phyloP scores from a whole-genome alignment of 2,888 invertebrate genomes.

The Macrophya annulata region DNA sequence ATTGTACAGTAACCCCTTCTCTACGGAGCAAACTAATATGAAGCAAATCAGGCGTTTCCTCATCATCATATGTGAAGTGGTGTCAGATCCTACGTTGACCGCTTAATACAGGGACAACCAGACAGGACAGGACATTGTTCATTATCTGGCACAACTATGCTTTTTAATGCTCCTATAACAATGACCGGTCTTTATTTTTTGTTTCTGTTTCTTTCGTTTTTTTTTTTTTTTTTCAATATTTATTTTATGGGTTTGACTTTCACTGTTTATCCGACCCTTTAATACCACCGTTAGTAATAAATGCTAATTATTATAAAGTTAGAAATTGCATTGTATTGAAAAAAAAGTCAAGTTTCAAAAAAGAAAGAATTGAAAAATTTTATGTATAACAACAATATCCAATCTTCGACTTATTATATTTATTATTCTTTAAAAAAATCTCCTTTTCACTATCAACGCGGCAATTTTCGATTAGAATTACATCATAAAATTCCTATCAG shows the following conservation, averaged over 20 bases:
- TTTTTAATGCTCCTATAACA: constrained; percentile 53
- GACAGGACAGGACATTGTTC: constrained; percentile 77
- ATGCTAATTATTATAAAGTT: background rate
- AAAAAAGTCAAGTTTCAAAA: background rate
- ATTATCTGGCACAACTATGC: constrained; percentile 69
- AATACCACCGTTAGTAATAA: background rate
- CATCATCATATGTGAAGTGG: constrained; percentile 74
- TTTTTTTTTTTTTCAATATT: too few species aligned
- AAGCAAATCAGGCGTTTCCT: constrained; percentile 76
- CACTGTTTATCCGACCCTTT: background rate
- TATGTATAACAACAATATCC: background rate
- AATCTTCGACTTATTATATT: too few species aligned
- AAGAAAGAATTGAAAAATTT: background rate
- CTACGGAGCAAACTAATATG: constrained; percentile 42
- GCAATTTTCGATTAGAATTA: background rate
- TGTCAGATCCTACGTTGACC: constrained; percentile 71
- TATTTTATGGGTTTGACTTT: constrained; percentile 30
- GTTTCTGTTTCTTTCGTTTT: too few species aligned
- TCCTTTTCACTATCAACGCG: background rate
- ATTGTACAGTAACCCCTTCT: constrained; percentile 24
- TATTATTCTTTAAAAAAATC: too few species aligned
- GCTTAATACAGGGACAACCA: constrained; percentile 68
- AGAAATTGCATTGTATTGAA: too few species aligned
- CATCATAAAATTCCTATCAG: background rate
- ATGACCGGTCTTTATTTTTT: constrained; percentile 42